Evolutionary conservation across 2,113 vertebrate genomes (phyloP), one percentile per base, ranked within the genome.

Genomic region (Butorides virescens): DNA sequence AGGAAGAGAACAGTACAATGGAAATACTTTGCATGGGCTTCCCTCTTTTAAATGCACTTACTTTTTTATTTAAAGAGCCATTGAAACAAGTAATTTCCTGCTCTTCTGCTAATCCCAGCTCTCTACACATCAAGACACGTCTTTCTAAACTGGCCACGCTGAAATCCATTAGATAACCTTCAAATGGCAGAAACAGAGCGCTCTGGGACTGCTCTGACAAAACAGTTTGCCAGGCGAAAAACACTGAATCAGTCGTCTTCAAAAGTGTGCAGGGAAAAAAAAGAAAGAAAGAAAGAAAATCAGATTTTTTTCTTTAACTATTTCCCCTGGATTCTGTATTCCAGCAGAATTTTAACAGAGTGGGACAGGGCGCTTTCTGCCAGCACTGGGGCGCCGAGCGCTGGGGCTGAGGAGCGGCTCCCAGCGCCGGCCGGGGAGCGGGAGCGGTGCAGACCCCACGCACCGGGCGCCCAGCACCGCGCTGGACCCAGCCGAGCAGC

Each of bases 361-460:
- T 1, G 1, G 47, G 52, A 15, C 3, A 5, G 1, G 13, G 42
- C 42, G 36, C 65, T 11, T 44, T 23, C 50, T 15, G 22, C 29
- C 1, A 2, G 36, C 1, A 2, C 15, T 3, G 25, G 67, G 42
- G 11, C 0, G 4, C 11, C 0, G 7, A 27, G 59, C 1, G 1
- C 42, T 10, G 32, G 4, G n/a, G 53, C 1, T 17, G 23, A 2
- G 34, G 37, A 27, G 46, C 1, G 0, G 37, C 34, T 46, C 63
- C 42, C 5, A 13, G 75, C 5, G 2, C n/a, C 4, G 3, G 34
- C 15, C 1, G 1, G 16, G 78, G n/a, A 13, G 30, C 19, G 2
- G 42, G 16, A 29, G 9, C 3, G 5, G 36, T 68, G 37, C 56
- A 4, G 74, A 61, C 18, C 22, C 16, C 0, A 1, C 62, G 63